These are phyloP conservation scores for Saccopteryx bilineata DNA, from an alignment of 2,113 vertebrate genomes.

Conservation along the genomic window DNA sequence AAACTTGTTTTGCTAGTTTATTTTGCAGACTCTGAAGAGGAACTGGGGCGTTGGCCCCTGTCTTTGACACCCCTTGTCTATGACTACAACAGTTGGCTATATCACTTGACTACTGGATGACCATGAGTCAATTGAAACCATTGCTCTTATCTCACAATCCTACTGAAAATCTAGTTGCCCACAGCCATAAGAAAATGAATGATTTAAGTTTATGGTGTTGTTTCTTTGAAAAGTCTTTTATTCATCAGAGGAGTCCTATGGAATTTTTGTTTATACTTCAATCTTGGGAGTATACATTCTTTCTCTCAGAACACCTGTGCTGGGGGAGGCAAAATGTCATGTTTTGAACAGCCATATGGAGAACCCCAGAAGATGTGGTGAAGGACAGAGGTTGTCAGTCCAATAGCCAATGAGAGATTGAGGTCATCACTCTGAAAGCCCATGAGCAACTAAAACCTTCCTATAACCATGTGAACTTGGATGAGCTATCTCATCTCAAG, in stretches of 20 bases:
- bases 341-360: neutral
- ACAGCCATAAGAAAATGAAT: neutral
- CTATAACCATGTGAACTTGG: neutral
- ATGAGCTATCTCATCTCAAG: neutral
- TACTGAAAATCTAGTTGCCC: neutral
- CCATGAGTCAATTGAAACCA: neutral
- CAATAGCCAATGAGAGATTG: neutral
- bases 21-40: neutral
- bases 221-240: neutral
- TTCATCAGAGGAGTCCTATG: neutral
- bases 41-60: neutral
- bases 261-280: neutral
- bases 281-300: neutral
- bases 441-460: neutral
- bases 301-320: neutral
- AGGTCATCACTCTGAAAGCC: neutral
- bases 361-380: neutral
- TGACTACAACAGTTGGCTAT: neutral
- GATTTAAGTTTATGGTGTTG: neutral
- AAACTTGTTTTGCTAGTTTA: neutral
- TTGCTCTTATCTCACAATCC: neutral
- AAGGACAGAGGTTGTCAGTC: neutral
- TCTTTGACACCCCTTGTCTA: neutral
- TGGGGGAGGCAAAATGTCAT: neutral
- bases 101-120: neutral